These are phyloP conservation scores for Athene noctua DNA, from an alignment of 2,113 vertebrate genomes.

Conservation along the genomic window DNA sequence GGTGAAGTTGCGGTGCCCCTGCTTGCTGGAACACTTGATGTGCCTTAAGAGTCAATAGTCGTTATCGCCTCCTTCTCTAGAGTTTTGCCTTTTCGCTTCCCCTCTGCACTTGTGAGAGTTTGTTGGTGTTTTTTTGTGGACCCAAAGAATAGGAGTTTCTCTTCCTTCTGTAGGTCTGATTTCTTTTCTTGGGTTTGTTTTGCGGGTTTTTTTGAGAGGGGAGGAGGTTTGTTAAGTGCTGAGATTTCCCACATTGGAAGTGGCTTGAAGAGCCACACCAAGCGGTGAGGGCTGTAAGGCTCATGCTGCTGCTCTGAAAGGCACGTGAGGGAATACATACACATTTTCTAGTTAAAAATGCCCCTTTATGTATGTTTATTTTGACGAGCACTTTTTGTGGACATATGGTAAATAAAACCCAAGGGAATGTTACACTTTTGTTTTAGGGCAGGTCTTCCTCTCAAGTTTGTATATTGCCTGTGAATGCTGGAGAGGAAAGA, in stretches of 20 bases:
- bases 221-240: not conserved
- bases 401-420: not conserved
- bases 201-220: fast-evolving
- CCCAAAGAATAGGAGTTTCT: not conserved
- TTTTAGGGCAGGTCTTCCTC: not conserved
- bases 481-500: not conserved
- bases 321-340: fast-evolving
- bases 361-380: not conserved
- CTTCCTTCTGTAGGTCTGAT: not conserved
- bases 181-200: not conserved
- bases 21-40: fast-evolving
- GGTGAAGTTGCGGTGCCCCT: fast-evolving
- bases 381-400: fast-evolving
- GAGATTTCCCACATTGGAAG: not conserved
- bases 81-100: fast-evolving
- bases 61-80: fast-evolving
- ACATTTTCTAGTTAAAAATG: fast-evolving
- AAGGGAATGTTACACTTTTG: fast-evolving
- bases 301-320: fast-evolving
- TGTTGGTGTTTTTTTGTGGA: not conserved
- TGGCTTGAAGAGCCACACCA: fast-evolving
- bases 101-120: not conserved
- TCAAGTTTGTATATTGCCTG: not conserved
- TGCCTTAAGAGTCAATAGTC: fast-evolving
- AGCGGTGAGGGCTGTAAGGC: fast-evolving